phyloP scores from a whole-genome alignment of 2,888 invertebrate species.

The Patella depressa region DNA sequence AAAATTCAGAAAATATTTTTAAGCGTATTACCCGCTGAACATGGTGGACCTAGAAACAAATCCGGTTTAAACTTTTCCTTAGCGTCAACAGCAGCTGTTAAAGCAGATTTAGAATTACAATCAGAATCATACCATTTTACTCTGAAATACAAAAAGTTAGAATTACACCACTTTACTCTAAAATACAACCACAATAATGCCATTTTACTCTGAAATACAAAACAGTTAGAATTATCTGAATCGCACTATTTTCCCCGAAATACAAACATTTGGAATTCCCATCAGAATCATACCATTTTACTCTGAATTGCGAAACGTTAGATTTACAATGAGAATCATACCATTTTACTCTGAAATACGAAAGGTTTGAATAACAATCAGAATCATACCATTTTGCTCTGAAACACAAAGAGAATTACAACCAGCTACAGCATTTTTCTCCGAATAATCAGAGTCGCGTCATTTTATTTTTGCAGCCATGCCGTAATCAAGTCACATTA shows the following conservation, averaged over 20 bases:
- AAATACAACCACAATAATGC: slow-evolving; percentile 55
- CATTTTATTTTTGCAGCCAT: no score
- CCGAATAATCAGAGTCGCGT: no score
- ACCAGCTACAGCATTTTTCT: no score
- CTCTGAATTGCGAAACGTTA: slow-evolving; percentile 48
- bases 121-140: slow-evolving; percentile 60
- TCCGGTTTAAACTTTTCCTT: slow-evolving; percentile 54
- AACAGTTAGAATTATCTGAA: slow-evolving; percentile 19
- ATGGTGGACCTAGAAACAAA: slow-evolving; percentile 63
- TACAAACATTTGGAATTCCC: slow-evolving; percentile 54
- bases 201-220: slow-evolving; percentile 51
- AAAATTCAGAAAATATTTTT: background rate
- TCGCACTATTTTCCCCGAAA: no score
- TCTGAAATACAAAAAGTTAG: slow-evolving; percentile 37
- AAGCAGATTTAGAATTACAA: slow-evolving; percentile 55
- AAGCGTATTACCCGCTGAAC: slow-evolving; percentile 50
- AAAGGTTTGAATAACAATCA: slow-evolving; percentile 52
- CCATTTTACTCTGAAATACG: slow-evolving; percentile 54
- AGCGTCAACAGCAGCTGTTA: slow-evolving; percentile 58
- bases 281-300: slow-evolving; percentile 58
- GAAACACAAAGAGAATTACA: slow-evolving; percentile 21
- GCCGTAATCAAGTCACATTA: no score
- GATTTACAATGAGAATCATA: slow-evolving; percentile 58
- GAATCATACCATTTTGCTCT: slow-evolving; percentile 62
- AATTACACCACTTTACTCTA: no score